Percentiles rank a stretch among this genome's conserved stretches.
These are phyloP conservation scores for Anas flavirostris DNA, from an alignment of 2,797 vertebrate species.

Conservation along the genomic window DNA sequence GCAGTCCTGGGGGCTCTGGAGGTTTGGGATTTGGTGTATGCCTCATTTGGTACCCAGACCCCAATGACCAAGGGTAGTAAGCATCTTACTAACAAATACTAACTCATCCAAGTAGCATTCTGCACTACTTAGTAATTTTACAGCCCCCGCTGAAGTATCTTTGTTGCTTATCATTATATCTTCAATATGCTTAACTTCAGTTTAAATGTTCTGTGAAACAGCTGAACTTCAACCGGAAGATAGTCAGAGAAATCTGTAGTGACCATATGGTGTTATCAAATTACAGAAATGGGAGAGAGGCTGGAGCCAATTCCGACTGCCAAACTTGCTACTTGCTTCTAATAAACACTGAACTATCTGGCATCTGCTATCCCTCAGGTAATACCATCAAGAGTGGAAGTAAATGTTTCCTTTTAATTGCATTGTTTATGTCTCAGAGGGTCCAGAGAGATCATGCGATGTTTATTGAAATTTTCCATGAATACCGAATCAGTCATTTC, in stretches of 20 bases:
- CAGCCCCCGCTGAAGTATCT: background rate
- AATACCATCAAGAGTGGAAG: constrained; percentile 58
- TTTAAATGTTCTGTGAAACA: constrained; percentile 47
- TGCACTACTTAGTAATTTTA: background rate
- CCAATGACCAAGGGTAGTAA: background rate
- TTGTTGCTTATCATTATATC: background rate
- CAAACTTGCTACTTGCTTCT: constrained; percentile 62
- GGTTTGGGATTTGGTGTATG: background rate
- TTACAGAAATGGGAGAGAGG: constrained; percentile 42
- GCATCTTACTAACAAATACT: background rate
- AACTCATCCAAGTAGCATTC: background rate
- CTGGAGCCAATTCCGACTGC: constrained; percentile 54
- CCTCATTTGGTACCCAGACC: background rate
- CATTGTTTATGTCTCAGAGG: constrained; percentile 57
- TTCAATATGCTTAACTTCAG: constrained; percentile 55
- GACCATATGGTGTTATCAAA: constrained; percentile 72
- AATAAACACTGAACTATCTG: constrained; percentile 67
- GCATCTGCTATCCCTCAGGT: constrained; percentile 73
- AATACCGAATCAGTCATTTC: background rate
- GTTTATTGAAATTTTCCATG: constrained; percentile 25
- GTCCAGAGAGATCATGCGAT: background rate
- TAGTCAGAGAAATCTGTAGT: constrained; percentile 52
- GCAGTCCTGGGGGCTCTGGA: background rate
- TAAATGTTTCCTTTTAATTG: constrained; percentile 70
- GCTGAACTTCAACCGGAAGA: constrained; percentile 58